phyloP scores from a whole-genome alignment of 2,113 vertebrate genomes.

The human (Homo sapiens) region GRCh38 chr3:42988001-42988500 shows the following conservation, averaged over 20 bases:
- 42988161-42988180: not conserved
- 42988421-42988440: constrained; percentile 9
- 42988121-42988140: not conserved
- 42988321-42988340: constrained; percentile 47
- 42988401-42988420: constrained; percentile 42
- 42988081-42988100: not conserved
- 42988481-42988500: not conserved
- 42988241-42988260: constrained; percentile 41
- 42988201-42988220: not conserved
- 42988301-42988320: constrained; percentile 58
- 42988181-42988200: not conserved
- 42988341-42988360: constrained; percentile 25
- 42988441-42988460: not conserved
- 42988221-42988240: not conserved
- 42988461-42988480: not conserved
- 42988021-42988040: no score
- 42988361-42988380: constrained; percentile 29
- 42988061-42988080: rapidly evolving
- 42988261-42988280: constrained; percentile 2
- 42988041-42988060: no score
- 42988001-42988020: no score
- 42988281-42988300: constrained; percentile 64
- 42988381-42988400: not conserved
- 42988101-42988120: rapidly evolving
- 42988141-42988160: not conserved